These are phyloP conservation scores for Pterois miles DNA, from an alignment of 2,797 vertebrate species.

Conservation along the genomic window DNA sequence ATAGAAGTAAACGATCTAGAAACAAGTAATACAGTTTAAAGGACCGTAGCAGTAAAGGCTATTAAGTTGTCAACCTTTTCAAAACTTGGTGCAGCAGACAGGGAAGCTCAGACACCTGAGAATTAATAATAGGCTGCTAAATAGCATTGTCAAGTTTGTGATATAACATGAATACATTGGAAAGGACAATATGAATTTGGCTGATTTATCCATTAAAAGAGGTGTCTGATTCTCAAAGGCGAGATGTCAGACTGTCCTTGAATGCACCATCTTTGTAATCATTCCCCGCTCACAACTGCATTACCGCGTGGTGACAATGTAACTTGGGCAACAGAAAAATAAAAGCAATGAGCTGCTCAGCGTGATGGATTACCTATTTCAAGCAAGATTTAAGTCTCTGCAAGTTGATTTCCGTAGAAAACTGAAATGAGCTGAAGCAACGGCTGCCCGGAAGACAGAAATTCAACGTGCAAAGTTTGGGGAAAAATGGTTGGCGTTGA, in stretches of 20 bases:
- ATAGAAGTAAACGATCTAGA: conserved; percentile 18
- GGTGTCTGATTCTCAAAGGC: background rate
- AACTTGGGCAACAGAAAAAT: conserved; percentile 30
- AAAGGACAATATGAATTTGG: conserved; percentile 11
- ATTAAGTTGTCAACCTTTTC: conserved; percentile 66
- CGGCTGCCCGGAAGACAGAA: conserved; percentile 36
- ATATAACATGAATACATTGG: conserved; percentile 17
- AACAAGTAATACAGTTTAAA: conserved; percentile 3
- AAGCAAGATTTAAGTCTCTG: conserved; percentile 45
- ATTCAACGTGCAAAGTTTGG: conserved; percentile 23
- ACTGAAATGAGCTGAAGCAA: conserved; percentile 14
- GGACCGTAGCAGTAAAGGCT: conserved; percentile 20
- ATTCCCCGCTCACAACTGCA: background rate
- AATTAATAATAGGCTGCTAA: conserved; percentile 40
- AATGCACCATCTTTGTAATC: conserved; percentile 11
- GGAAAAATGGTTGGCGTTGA: conserved; percentile 26
- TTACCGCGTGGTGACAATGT: conserved; percentile 3
- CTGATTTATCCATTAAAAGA: background rate
- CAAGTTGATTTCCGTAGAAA: conserved; percentile 20
- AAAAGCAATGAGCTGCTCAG: conserved; percentile 43
- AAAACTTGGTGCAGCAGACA: conserved; percentile 34
- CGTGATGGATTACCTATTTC: conserved; percentile 63
- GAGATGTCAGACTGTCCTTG: conserved; percentile 16
- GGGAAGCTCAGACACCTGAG: conserved; percentile 12
- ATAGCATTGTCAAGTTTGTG: conserved; percentile 9